Base-by-base conservation (phyloP, 2,113 vertebrate species). In the Leptosomus discolor region DNA sequence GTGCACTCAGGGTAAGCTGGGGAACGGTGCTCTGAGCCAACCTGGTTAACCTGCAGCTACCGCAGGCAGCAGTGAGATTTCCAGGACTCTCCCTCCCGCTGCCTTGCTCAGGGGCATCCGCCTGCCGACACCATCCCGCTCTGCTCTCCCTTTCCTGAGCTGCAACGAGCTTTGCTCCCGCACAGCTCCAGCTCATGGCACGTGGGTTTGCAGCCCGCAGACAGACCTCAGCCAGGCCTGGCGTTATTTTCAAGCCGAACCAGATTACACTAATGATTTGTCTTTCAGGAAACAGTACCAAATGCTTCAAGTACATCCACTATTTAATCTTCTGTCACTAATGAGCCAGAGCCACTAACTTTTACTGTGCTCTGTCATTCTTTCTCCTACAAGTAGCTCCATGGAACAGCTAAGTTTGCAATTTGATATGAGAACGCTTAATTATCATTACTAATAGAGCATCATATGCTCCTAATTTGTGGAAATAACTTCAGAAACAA, bases 381-480 rank as follows among this genome's bases (percentile, higher is more conserved):
- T 54, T 56, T 32, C 76, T 61, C 64, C 90, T 39, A 8, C 71
- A 2, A 20, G 65, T n/a, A 58, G 50, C 10, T 86, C 68, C 68
- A 43, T 1, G 20, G 83, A 92, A 26, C 30, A 16, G 92, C 91
- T 13, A 48, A 27, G 34, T 45, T 53, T 36, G 92, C 80, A 34
- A 37, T 78, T 84, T 7, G 3, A 12, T 6, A 37, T 2, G 81
- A 36, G 85, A 69, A 76, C 51, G 12, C 76, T 65, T 74, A 53
- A 88, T 93, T 75, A 63, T 27, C 60, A 2, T 41, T 90, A 15
- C 69, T 70, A 81, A 63, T 34, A 51, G 77, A 78, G 87, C 64
- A 46, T 94, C 90, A 63, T 75, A 17, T 58, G 85, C 92, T 57
- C 69, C 78, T 71, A 19, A 50, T 78, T n/a, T 29, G 39, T 45